Evolutionary conservation across 2,888 invertebrate species (phyloP), one percentile per base, ranked within the genome.

Genomic region (Elegia similella): DNA sequence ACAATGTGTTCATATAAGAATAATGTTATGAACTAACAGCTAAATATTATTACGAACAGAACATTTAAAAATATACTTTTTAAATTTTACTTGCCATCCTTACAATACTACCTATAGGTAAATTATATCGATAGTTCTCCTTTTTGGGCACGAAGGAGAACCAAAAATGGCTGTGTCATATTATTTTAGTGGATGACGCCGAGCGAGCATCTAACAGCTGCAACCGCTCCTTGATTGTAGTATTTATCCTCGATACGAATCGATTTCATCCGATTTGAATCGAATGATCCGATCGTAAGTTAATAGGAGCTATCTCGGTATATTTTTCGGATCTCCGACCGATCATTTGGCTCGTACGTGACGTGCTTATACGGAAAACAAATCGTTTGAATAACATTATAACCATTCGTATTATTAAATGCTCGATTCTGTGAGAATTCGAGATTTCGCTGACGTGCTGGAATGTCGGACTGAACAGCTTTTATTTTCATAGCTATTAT

Each of bases 161-260:
- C 75, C 84, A 83, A 80, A 88, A 91, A 90, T 71, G 88, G 89
- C 90, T 90, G 84, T 89, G 90, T 90, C 91, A 90, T 90, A 90
- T 89, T 89, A 89, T 89, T 89, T 90, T 88, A 91, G 90, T 86
- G 90, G 88, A 84, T 88, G 87, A 87, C 86, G 85, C 80, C 81
- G 84, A 75, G 81, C 83, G 78, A 73, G 78, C 79, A 80, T 80
- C 86, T 86, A 87, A 85, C 88, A 90, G 88, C 89, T 91, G 90
- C 89, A 81, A 77, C 76, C 73, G 75, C 72, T 67, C 64, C 70
- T 73, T 87, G 84, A 91, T 91, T 87, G 90, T 84, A 88, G 90
- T 91, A 76, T 91, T 91, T 91, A 91, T 78, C 76, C 77, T 76
- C 84, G 76, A 78, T 79, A 74, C 84, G 83, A 88, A 88, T 87